Percentiles rank a stretch among this genome's conserved stretches.
Conservation (phyloP, 2,888 invertebrate genomes). For the Entomobrya proxima region DNA sequence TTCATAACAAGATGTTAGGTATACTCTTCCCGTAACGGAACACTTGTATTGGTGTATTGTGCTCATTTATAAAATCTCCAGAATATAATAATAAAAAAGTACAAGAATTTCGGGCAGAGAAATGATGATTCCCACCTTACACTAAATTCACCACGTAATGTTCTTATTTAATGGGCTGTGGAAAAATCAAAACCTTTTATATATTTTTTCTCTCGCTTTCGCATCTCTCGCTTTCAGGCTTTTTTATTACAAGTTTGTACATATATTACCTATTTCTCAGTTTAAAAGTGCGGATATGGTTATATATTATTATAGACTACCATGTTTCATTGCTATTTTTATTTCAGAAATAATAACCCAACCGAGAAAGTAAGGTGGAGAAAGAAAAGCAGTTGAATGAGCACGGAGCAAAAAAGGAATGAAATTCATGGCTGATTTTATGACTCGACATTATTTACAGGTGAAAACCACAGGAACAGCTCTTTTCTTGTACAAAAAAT, state of each 20-base stretch:
- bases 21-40: too few relatives aligned
- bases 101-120: constrained; percentile 33
- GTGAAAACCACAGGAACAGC: constrained; percentile 55
- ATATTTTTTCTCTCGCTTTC: not conserved
- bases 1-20: too few relatives aligned
- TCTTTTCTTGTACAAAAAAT: constrained; percentile 33
- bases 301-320: too few relatives aligned
- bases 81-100: constrained; percentile 5
- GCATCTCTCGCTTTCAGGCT: not conserved
- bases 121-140: constrained; percentile 40
- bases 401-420: constrained; percentile 18
- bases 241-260: not conserved
- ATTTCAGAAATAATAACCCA: constrained; percentile 9
- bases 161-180: constrained; percentile 50
- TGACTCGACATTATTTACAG: constrained; percentile 57
- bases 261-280: too few relatives aligned
- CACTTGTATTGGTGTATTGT: not conserved
- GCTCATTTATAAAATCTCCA: not conserved
- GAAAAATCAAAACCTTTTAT: constrained; percentile 45
- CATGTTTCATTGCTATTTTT: constrained; percentile 38
- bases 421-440: constrained; percentile 56
- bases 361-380: constrained; percentile 17
- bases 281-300: too few relatives aligned
- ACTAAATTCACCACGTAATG: constrained; percentile 28
- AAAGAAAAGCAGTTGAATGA: not conserved